Conservation (phyloP, 2,113 vertebrate species). For the Psophia crepitans region DNA sequence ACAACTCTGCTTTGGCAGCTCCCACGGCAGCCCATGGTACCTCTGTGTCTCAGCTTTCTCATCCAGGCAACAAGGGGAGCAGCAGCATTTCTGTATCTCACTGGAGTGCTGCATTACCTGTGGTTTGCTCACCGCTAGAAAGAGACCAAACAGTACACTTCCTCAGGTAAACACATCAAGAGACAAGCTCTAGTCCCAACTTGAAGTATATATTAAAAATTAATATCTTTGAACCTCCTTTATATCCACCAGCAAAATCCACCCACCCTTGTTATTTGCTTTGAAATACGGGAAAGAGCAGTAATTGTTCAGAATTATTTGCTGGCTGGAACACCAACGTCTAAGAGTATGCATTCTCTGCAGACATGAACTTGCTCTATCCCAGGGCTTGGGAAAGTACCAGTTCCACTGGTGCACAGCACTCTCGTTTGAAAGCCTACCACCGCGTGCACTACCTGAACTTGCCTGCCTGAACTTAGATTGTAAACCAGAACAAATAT, state of each 20-base stretch:
- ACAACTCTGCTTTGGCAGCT: background rate
- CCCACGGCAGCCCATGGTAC: rapidly evolving
- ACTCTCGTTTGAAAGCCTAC: background rate
- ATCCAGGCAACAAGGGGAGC: rapidly evolving
- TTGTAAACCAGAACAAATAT: background rate
- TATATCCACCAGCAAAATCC: slow-evolving; percentile 8
- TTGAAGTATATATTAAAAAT: background rate
- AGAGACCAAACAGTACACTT: background rate
- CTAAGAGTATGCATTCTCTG: background rate
- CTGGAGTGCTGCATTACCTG: background rate
- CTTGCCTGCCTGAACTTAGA: background rate
- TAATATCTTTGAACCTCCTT: background rate
- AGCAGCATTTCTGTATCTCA: background rate
- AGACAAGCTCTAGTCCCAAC: background rate
- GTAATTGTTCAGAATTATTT: background rate
- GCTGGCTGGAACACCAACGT: background rate
- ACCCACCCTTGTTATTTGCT: slow-evolving; percentile 4
- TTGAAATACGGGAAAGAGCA: slow-evolving; percentile 4
- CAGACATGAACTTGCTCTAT: background rate
- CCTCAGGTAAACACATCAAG: background rate
- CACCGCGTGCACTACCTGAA: background rate
- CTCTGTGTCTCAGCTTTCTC: background rate
- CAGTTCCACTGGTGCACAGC: background rate
- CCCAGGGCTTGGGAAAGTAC: background rate
- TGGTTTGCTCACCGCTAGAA: background rate